These are phyloP conservation scores for Pocillopora grandis DNA, from an alignment of 92 coral and sea anemone species.

Conservation along the genomic window DNA sequence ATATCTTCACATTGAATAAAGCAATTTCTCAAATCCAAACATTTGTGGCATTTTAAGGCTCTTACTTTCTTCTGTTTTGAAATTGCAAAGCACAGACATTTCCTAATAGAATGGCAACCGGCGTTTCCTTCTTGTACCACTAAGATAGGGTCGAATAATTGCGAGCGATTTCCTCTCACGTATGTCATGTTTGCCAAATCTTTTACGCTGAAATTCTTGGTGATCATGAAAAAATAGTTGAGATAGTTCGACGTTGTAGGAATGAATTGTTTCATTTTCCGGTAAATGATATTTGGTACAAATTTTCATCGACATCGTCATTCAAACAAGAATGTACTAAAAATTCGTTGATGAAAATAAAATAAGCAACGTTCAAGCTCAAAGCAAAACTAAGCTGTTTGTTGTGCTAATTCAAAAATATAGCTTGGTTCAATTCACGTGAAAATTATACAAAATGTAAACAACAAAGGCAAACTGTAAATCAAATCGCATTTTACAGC, in stretches of 20 bases:
- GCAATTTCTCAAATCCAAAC: conserved; percentile 9
- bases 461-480: conserved; percentile 25
- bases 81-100: conserved; percentile 12
- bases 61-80: not conserved
- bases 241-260: not conserved
- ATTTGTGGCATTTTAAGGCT: conserved; percentile 1
- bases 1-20: not conserved
- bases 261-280: not conserved
- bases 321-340: not conserved
- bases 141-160: conserved; percentile 1
- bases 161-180: not conserved
- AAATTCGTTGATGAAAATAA: not conserved
- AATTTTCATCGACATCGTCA: not conserved
- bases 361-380: not conserved
- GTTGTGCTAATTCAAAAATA: not conserved
- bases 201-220: not conserved
- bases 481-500: conserved; percentile 23
- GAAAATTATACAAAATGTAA: conserved; percentile 33
- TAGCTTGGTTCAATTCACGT: conserved; percentile 32
- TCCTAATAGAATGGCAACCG: conserved; percentile 1
- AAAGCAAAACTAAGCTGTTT: not conserved
- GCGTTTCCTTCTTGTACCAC: not conserved
- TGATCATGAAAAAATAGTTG: not conserved
- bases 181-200: not conserved
- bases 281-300: no score